Conservation (phyloP, 2,113 vertebrate genomes). For the Xiphias gladius region DNA sequence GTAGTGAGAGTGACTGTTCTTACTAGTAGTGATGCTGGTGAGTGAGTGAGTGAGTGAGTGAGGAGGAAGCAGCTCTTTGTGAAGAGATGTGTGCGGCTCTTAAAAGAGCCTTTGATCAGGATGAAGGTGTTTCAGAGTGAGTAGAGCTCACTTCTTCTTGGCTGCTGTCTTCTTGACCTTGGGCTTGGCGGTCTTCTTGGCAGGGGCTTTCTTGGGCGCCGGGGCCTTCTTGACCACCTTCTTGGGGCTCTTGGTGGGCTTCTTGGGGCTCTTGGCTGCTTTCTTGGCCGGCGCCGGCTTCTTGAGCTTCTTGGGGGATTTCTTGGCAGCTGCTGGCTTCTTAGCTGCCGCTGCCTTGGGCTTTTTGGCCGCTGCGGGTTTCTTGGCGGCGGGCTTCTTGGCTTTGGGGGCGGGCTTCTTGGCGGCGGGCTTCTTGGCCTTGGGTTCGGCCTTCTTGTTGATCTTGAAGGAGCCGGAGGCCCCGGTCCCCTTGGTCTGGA, state of each 20-base stretch:
- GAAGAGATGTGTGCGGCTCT: conserved; percentile 46
- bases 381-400: conserved; percentile 32
- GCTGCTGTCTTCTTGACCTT: conserved; percentile 43
- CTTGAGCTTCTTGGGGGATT: conserved; percentile 15
- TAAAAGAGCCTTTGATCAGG: conserved; percentile 61
- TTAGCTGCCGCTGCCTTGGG: too few relatives aligned
- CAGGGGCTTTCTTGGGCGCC: not conserved
- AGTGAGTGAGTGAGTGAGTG: too few relatives aligned
- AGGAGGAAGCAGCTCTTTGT: not conserved
- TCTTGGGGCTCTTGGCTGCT: conserved; percentile 26
- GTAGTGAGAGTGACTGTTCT: too few relatives aligned
- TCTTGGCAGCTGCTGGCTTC: not conserved
- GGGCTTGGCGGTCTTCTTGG: conserved; percentile 7
- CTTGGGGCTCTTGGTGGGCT: conserved; percentile 15
- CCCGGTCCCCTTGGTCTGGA: conserved; percentile 17
- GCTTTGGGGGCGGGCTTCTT: conserved; percentile 21
- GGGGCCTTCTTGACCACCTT: conserved; percentile 15
- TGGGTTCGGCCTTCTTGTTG: not conserved
- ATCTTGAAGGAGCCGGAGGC: conserved; percentile 48
- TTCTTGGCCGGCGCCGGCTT: conserved; percentile 18
- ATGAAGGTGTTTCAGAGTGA: not conserved
- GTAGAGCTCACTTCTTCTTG: conserved; percentile 52
- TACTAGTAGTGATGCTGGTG: too few relatives aligned
- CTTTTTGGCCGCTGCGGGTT: not conserved
- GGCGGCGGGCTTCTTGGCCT: conserved; percentile 2